These are phyloP conservation scores for Erebia palarica DNA, from an alignment of 2,888 invertebrate species.

Conservation along the genomic window DNA sequence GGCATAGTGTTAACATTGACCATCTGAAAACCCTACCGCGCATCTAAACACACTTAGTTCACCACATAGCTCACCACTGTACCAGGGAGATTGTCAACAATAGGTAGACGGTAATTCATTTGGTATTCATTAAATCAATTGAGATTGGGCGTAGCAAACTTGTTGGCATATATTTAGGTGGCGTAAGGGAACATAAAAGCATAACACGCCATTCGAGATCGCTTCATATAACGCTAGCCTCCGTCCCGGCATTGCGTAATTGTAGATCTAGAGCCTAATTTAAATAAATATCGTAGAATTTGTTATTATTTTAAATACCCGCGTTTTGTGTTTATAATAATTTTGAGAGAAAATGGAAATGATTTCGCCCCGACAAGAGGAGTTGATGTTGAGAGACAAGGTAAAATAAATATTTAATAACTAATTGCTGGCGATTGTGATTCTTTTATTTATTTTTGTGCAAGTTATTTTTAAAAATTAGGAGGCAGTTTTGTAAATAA, in stretches of 20 bases:
- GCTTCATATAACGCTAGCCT: neutral
- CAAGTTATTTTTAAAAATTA: neutral
- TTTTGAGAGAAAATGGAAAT: conserved; percentile 7
- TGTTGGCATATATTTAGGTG: neutral
- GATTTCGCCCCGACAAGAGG: conserved; percentile 9
- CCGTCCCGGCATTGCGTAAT: neutral
- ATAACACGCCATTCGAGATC: neutral
- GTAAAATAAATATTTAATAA: conserved; percentile 2
- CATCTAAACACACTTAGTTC: too few relatives aligned
- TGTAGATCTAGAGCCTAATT: neutral
- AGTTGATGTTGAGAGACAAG: conserved; percentile 1
- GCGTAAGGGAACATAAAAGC: conserved; percentile 4
- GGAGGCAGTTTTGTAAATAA: too few relatives aligned
- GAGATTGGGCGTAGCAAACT: neutral
- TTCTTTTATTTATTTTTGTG: neutral
- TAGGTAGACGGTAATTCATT: neutral
- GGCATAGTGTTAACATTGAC: too few relatives aligned
- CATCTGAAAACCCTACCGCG: too few relatives aligned
- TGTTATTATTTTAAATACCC: neutral
- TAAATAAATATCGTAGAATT: neutral
- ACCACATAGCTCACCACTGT: too few relatives aligned
- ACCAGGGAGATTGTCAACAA: too few relatives aligned
- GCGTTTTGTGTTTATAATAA: conserved; percentile 3
- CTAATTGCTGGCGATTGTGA: conserved; percentile 8
- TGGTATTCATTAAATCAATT: too few relatives aligned